phyloP scores from a whole-genome alignment of 2,888 invertebrate species.

The Nephrotoma guestfalica region DNA sequence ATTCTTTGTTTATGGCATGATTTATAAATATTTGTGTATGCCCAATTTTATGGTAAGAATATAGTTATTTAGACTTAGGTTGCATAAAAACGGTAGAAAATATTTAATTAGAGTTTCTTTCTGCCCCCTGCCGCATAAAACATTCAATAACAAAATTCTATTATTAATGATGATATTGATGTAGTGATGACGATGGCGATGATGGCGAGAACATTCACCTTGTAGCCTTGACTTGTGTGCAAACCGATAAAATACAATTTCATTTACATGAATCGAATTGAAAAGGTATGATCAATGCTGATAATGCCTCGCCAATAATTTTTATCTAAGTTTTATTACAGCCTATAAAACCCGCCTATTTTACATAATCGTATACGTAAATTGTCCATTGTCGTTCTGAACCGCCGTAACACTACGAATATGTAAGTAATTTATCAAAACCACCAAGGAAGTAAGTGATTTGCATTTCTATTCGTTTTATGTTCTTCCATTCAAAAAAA shows the following conservation, averaged over 20 bases:
- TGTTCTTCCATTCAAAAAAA: background rate
- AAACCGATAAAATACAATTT: background rate
- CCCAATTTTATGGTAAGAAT: background rate
- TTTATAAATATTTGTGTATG: background rate
- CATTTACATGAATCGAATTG: background rate
- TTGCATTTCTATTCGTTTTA: background rate
- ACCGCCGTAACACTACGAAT: background rate
- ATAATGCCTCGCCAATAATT: background rate
- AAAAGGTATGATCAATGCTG: background rate
- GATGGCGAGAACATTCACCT: background rate
- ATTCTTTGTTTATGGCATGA: background rate
- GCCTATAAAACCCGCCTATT: background rate
- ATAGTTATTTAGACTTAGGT: background rate
- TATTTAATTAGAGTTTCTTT: background rate
- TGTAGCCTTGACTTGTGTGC: conserved; percentile 1
- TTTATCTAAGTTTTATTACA: background rate
- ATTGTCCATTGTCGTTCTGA: background rate
- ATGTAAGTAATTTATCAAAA: background rate
- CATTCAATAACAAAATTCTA: background rate
- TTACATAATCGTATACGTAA: background rate
- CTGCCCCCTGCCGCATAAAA: background rate
- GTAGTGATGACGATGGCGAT: background rate
- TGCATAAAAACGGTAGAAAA: background rate
- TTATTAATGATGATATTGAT: background rate
- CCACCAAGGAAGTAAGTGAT: background rate